Evolutionary conservation across 2,888 invertebrate species (phyloP).

Genomic region (Cantharis flavilabris): DNA sequence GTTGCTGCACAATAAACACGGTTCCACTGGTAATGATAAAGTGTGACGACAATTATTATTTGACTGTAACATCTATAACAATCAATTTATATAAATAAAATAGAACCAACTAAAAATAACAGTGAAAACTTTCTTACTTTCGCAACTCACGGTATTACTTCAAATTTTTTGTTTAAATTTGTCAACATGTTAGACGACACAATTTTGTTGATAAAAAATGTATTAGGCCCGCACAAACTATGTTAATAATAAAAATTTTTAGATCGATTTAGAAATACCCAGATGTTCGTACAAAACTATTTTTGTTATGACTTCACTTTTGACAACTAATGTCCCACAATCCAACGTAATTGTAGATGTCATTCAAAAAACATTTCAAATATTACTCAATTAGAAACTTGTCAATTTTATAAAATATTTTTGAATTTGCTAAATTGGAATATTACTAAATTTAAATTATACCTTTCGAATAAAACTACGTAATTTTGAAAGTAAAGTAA

Average conservation of each 20-base stretch:
- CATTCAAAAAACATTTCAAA: neutral
- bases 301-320: conserved; percentile 51
- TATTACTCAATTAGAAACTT: neutral
- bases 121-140: conserved; percentile 11
- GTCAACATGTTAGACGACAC: neutral
- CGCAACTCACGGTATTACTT: neutral
- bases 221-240: conserved; percentile 8
- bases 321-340: conserved; percentile 41
- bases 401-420: neutral
- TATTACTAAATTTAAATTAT: neutral
- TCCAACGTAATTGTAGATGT: conserved; percentile 24
- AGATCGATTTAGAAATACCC: conserved; percentile 39
- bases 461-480: neutral
- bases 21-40: conserved; percentile 49
- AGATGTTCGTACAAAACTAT: conserved; percentile 47
- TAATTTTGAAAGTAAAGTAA: neutral
- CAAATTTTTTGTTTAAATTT: neutral
- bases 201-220: neutral
- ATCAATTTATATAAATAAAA: conserved; percentile 11
- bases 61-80: conserved; percentile 48
- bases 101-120: conserved; percentile 23
- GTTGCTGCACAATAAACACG: conserved; percentile 53
- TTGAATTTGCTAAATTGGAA: neutral
- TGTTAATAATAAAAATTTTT: conserved; percentile 14
- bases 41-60: conserved; percentile 50